These are phyloP conservation scores for Raja brachyura DNA, from an alignment of 2,113 vertebrate genomes.

Conservation along the genomic window DNA sequence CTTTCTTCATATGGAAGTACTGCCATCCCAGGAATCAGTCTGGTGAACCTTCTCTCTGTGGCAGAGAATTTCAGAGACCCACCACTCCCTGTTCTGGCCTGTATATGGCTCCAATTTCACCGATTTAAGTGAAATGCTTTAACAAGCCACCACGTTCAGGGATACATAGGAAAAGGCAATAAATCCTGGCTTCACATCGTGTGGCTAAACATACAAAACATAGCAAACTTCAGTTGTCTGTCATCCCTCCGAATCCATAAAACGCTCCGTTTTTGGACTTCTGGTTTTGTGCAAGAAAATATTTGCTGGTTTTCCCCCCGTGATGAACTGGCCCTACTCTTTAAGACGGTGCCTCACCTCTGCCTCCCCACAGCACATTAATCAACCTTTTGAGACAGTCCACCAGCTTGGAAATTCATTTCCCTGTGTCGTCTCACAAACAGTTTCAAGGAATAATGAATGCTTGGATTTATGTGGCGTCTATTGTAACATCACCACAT, in stretches of 20 bases:
- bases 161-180: no score
- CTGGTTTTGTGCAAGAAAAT: not conserved
- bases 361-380: not conserved
- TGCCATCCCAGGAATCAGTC: no score
- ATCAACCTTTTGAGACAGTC: not conserved
- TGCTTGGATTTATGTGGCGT: not conserved
- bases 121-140: no score
- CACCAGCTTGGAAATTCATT: not conserved
- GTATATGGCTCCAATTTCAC: no score
- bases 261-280: not conserved
- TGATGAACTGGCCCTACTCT: not conserved
- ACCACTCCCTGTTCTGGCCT: no score
- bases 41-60: no score
- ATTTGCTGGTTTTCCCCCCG: not conserved
- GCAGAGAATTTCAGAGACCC: no score
- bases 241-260: not conserved
- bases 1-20: no score
- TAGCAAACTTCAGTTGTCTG: not conserved
- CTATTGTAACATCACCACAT: not conserved
- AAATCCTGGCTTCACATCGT: no score
- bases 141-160: no score
- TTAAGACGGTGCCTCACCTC: no score
- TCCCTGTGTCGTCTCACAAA: not conserved
- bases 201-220: no score
- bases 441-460: not conserved